phyloP scores from a whole-genome alignment of 2,797 vertebrate species.

The Hippopotamyrus pictus region DNA sequence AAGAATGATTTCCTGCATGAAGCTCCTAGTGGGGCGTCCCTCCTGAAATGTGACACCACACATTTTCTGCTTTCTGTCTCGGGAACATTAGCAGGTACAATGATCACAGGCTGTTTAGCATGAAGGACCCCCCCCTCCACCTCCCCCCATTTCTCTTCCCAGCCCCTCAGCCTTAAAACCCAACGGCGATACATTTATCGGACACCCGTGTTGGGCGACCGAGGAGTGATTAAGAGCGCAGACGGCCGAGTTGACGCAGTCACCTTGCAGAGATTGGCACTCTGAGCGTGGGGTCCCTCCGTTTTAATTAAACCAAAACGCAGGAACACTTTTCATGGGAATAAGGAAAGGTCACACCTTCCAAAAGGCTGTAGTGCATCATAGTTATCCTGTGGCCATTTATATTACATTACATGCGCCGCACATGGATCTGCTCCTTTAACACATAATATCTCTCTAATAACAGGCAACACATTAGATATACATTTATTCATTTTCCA shows the following conservation, averaged over 20 bases:
- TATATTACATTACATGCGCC: neutral
- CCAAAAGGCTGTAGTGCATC: slow-evolving; percentile 34
- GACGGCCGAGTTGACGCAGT: slow-evolving; percentile 33
- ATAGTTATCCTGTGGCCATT: slow-evolving; percentile 29
- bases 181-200: slow-evolving; percentile 43
- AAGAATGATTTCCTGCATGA: slow-evolving; percentile 49
- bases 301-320: slow-evolving; percentile 46
- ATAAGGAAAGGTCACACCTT: slow-evolving; percentile 42
- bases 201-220: slow-evolving; percentile 40
- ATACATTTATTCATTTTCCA: neutral
- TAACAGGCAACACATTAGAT: neutral
- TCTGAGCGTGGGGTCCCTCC: slow-evolving; percentile 40
- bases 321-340: slow-evolving; percentile 33
- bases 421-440: neutral
- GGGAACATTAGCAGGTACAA: slow-evolving; percentile 48
- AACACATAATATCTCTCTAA: neutral
- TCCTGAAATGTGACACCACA: slow-evolving; percentile 50
- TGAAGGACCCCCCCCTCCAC: slow-evolving; percentile 11
- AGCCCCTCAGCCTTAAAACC: slow-evolving; percentile 32
- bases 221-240: slow-evolving; percentile 43
- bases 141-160: neutral
- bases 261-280: slow-evolving; percentile 32
- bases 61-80: slow-evolving; percentile 42
- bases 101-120: slow-evolving; percentile 48
- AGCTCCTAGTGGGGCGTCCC: slow-evolving; percentile 48